Base-by-base conservation (phyloP, 1,140 invertebrate species). In the Drosophila prosaltans region DNA sequence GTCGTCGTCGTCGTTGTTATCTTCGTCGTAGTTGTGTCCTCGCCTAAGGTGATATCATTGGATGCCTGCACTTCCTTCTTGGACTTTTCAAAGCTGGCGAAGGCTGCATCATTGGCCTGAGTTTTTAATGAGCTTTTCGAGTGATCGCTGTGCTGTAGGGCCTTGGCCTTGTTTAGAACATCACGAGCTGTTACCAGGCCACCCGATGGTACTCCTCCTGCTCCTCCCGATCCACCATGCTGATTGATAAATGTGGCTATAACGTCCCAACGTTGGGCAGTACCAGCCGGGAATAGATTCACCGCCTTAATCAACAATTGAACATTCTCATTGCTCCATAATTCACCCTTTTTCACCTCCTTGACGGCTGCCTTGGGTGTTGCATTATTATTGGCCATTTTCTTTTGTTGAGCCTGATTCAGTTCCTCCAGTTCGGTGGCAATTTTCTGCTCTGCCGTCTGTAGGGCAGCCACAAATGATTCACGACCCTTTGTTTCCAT, bases 201-300 rank as follows among this genome's bases (percentile, higher is more conserved):
- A 26, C 45, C 45, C 2, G 45, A 51, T 21, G 3, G 32, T 24
- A 93, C 93, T 60, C 93, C 93, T 26, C 80, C 65, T 64, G 39
- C 55, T 10, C 41, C 68, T 28, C 48, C 26, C 93, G 94, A 36
- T 91, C n/a, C 94, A 91, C 11, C 94, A 94, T 99, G 98, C 91
- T 99, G 98, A 91, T 98, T 98, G 11, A 99, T 96, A 92, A 98
- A 99, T 90, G 98, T 97, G 0, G 98, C 97, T 2, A 99, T 97
- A 0, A 98, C 97, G 69, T 99, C 98, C 98, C 98, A 99, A 78
- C 98, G 94, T 90, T 98, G 97, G 92, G 96, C 97, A 0, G 98
- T 99, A 11, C 98, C 98, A 48, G 98, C 98, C 0, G 98, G 98
- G 92, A 99, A 99, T 2, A 99, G 91, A 93, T 99, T 99, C 0